phyloP scores from a whole-genome alignment of 2,888 invertebrate genomes.

The Abscondita cerata region DNA sequence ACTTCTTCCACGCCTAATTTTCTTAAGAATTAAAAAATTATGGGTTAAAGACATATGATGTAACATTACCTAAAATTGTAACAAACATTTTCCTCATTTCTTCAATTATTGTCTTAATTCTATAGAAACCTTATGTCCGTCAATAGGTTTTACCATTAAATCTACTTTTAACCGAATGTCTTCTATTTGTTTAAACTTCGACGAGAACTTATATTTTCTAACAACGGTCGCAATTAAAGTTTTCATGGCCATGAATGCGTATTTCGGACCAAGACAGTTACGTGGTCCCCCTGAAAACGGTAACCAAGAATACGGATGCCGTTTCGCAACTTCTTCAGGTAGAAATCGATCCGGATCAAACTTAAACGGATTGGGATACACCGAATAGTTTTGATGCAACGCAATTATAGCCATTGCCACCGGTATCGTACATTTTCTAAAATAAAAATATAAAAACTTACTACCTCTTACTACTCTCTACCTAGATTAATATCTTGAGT shows the following conservation, averaged over 20 bases:
- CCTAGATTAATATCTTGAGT: slow-evolving; percentile 24
- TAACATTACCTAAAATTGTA: too few relatives aligned
- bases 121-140: slow-evolving; percentile 23
- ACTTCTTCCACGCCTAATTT: too few relatives aligned
- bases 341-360: slow-evolving; percentile 66
- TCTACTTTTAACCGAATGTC: slow-evolving; percentile 43
- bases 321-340: slow-evolving; percentile 56
- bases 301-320: slow-evolving; percentile 60
- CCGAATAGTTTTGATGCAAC: slow-evolving; percentile 60
- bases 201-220: slow-evolving; percentile 51
- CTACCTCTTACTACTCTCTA: not conserved
- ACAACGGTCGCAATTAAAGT: slow-evolving; percentile 53
- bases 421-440: slow-evolving; percentile 59
- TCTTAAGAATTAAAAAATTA: too few relatives aligned
- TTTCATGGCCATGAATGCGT: slow-evolving; percentile 60
- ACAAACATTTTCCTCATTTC: too few relatives aligned
- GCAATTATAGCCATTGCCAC: slow-evolving; percentile 58
- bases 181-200: slow-evolving; percentile 39
- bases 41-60: too few relatives aligned
- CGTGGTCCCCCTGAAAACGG: slow-evolving; percentile 60
- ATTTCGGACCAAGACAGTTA: slow-evolving; percentile 60
- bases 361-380: slow-evolving; percentile 63
- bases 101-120: slow-evolving; percentile 44
- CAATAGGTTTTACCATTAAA: slow-evolving; percentile 39
- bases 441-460: not conserved